Conservation (phyloP, 2,797 vertebrate species). For the Neoniphon sammara region DNA sequence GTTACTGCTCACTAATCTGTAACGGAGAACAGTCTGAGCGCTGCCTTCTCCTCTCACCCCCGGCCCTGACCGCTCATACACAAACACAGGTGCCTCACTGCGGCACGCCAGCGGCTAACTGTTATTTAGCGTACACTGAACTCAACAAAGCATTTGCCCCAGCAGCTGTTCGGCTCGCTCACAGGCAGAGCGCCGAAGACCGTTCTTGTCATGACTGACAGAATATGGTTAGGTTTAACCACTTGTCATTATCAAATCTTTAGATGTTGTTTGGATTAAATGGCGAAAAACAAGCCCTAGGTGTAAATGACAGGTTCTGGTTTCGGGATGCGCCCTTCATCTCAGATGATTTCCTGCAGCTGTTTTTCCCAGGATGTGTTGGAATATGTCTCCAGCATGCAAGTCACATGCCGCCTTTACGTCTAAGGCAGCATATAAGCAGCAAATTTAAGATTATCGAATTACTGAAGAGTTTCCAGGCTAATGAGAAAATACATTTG, state of each 20-base stretch:
- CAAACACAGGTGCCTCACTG: slow-evolving; percentile 63
- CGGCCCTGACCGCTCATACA: slow-evolving; percentile 60
- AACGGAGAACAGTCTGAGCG: slow-evolving; percentile 10
- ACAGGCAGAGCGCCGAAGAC: slow-evolving; percentile 27
- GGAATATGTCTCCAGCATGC: background rate
- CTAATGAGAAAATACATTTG: background rate
- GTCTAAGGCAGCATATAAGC: background rate
- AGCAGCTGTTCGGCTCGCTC: slow-evolving; percentile 56
- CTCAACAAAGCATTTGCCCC: slow-evolving; percentile 29
- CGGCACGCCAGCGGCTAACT: slow-evolving; percentile 55
- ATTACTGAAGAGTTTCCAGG: slow-evolving; percentile 5
- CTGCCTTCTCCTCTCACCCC: slow-evolving; percentile 10
- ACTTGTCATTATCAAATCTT: slow-evolving; percentile 39
- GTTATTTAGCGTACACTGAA: slow-evolving; percentile 44
- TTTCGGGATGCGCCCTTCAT: slow-evolving; percentile 67
- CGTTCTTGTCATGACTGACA: slow-evolving; percentile 1
- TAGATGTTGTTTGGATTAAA: slow-evolving; percentile 45
- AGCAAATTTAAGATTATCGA: background rate
- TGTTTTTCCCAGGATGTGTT: slow-evolving; percentile 26
- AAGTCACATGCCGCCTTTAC: background rate
- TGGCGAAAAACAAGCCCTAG: slow-evolving; percentile 34
- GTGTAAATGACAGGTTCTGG: slow-evolving; percentile 62
- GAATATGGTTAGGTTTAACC: slow-evolving; percentile 1
- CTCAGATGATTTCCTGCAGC: slow-evolving; percentile 41
- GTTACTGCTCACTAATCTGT: slow-evolving; percentile 16